A percentile compares a stretch with the other conserved stretches of the same genome.
Evolutionary conservation across 2,113 vertebrate genomes (phyloP).

Genomic region (Varanus salvator): DNA sequence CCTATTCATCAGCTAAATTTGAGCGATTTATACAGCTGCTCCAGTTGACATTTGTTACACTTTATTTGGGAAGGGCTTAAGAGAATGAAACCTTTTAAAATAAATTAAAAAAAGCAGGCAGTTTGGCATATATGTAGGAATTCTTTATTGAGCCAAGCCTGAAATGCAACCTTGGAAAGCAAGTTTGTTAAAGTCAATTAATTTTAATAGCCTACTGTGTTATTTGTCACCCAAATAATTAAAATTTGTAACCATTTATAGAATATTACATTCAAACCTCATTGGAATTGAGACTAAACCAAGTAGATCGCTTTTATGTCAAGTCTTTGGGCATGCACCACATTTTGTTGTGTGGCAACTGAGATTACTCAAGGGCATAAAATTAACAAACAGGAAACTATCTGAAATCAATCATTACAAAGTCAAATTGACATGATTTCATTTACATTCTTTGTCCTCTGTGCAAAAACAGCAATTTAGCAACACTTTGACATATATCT

Average conservation of each 20-base stretch:
- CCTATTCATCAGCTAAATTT: not conserved
- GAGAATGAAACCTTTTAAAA: slow-evolving; percentile 10
- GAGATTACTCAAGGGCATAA: slow-evolving; percentile 61
- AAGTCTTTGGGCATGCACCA: slow-evolving; percentile 54
- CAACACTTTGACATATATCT: not conserved
- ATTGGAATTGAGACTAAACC: slow-evolving; percentile 28
- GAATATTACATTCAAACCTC: slow-evolving; percentile 59
- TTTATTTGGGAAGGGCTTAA: not conserved
- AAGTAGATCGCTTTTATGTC: slow-evolving; percentile 55
- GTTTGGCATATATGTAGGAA: not conserved
- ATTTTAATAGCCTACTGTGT: slow-evolving; percentile 58
- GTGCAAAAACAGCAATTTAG: not conserved
- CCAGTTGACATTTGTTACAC: slow-evolving; percentile 3
- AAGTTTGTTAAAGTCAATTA: slow-evolving; percentile 39
- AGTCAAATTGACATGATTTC: slow-evolving; percentile 64
- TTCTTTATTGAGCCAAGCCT: slow-evolving; percentile 33
- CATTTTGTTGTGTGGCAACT: slow-evolving; percentile 55
- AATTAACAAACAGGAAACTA: slow-evolving; percentile 65
- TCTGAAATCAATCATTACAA: slow-evolving; percentile 62
- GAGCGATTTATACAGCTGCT: not conserved
- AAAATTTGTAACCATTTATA: slow-evolving; percentile 25
- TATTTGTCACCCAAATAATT: slow-evolving; percentile 44
- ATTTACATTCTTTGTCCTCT: slow-evolving; percentile 45
- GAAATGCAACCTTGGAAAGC: slow-evolving; percentile 40
- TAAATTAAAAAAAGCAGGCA: slow-evolving; percentile 7